These are phyloP conservation scores for Ophonus ardosiacus DNA, from an alignment of 2,888 invertebrate species.

Conservation along the genomic window DNA sequence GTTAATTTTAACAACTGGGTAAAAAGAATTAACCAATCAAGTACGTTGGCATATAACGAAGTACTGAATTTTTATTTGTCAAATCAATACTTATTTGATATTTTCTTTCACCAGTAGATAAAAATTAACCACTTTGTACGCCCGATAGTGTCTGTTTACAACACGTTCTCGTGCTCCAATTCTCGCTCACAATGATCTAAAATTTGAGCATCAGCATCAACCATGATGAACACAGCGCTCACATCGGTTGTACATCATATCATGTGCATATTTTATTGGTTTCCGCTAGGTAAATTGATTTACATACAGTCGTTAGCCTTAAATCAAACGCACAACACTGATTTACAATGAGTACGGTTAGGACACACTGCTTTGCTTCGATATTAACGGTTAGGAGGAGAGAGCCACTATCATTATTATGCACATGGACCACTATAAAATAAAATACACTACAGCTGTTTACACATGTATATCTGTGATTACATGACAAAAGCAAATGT, in stretches of 20 bases:
- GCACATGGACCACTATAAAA: too few relatives aligned
- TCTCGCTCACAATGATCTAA: conserved; percentile 22
- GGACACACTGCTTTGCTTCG: neutral
- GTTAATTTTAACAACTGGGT: too few relatives aligned
- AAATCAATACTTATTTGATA: too few relatives aligned
- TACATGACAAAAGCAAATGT: too few relatives aligned
- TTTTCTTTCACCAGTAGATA: too few relatives aligned
- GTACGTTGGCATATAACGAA: too few relatives aligned
- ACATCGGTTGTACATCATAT: conserved; percentile 23
- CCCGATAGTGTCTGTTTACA: conserved; percentile 27
- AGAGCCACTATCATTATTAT: too few relatives aligned
- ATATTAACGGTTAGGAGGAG: neutral
- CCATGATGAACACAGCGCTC: conserved; percentile 17
- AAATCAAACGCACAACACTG: conserved; percentile 33
- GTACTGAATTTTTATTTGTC: too few relatives aligned
- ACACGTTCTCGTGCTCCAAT: conserved; percentile 28
- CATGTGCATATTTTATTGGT: conserved; percentile 26
- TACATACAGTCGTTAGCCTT: conserved; percentile 47
- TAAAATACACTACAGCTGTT: too few relatives aligned
- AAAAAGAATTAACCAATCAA: too few relatives aligned
- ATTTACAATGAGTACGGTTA: neutral
- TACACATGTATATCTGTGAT: too few relatives aligned
- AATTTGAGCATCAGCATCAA: neutral
- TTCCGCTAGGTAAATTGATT: conserved; percentile 51
- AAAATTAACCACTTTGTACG: too few relatives aligned